These are phyloP conservation scores for Cosmopolites sordidus DNA, from an alignment of 2,888 invertebrate genomes.

Conservation along the genomic window DNA sequence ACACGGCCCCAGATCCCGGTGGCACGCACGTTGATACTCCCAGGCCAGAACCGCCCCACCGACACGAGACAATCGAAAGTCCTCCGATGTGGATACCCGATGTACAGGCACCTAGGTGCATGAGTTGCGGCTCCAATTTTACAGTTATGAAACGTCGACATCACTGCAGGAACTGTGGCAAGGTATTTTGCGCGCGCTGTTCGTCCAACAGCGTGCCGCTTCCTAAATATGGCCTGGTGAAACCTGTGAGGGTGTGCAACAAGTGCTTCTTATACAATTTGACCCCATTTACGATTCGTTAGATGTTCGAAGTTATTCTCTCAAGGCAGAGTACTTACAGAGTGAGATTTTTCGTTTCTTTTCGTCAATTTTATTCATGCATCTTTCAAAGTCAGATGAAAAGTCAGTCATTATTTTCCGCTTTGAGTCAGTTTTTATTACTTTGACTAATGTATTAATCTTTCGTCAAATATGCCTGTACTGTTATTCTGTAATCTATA, in stretches of 20 bases:
- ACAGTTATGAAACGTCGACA: constrained; percentile 93
- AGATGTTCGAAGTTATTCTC: constrained; percentile 3
- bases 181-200: constrained; percentile 92
- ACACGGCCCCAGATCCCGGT: not conserved
- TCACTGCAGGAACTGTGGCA: constrained; percentile 96
- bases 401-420: too few species aligned
- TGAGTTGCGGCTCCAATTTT: constrained; percentile 88
- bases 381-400: too few species aligned
- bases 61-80: constrained; percentile 33
- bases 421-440: too few species aligned
- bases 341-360: not conserved
- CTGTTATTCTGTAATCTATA: too few species aligned
- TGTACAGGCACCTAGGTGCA: constrained; percentile 84
- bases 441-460: too few species aligned
- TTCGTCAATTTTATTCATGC: too few species aligned
- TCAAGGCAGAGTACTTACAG: not conserved
- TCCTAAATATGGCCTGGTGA: constrained; percentile 86
- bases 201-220: constrained; percentile 89
- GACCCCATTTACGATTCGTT: constrained; percentile 55
- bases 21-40: not conserved
- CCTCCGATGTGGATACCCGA: constrained; percentile 96
- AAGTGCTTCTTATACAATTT: constrained; percentile 76
- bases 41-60: not conserved
- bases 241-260: constrained; percentile 92
- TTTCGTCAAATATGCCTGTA: too few species aligned